Evolutionary conservation across 2,797 vertebrate species (phyloP), one percentile per base, ranked within the genome.

Genomic region (Gambelia wislizenii): DNA sequence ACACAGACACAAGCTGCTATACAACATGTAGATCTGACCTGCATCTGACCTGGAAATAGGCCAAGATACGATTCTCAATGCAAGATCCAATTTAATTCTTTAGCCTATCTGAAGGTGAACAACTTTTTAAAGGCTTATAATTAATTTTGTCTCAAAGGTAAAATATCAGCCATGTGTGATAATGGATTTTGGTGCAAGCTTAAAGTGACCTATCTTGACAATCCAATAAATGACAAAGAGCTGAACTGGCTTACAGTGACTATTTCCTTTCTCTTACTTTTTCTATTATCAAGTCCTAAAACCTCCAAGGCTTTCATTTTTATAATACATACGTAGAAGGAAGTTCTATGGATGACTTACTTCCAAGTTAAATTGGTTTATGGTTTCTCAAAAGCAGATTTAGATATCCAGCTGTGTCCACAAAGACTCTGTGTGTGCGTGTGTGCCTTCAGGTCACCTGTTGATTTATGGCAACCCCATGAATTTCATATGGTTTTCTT

Each of bases 161-260:
- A 33, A 2, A 22, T 92, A 79, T 88, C 39, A 74, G 59, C 78
- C 25, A 78, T 81, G 59, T 92, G 36, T 90, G 13, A 22, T 22
- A 87, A 74, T 77, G 59, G 54, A 90, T 92, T 49, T 87, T 5
- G 8, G n/a, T 49, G 72, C 27, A 44, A 56, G 89, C 18, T 61
- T 90, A 54, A 85, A 92, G 18, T 54, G 27, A 49, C 72, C 14
- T 87, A 44, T 89, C n/a, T 82, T 93, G 86, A 91, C 91, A 95
- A 90, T 0, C 0, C 18, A 49, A 85, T 67, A 84, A 87, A 80
- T 86, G 39, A 76, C 14, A 5, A 92, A 85, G 49, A 91, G 39
- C 4, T 86, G 42, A 69, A 85, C 13, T 87, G 85, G 75, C 16
- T 47, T 83, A 44, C 25, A 69, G 49, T 59, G 89, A 89, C 4